phyloP scores from a whole-genome alignment of 2,797 vertebrate genomes.

The Halcyon leucocephala region DNA sequence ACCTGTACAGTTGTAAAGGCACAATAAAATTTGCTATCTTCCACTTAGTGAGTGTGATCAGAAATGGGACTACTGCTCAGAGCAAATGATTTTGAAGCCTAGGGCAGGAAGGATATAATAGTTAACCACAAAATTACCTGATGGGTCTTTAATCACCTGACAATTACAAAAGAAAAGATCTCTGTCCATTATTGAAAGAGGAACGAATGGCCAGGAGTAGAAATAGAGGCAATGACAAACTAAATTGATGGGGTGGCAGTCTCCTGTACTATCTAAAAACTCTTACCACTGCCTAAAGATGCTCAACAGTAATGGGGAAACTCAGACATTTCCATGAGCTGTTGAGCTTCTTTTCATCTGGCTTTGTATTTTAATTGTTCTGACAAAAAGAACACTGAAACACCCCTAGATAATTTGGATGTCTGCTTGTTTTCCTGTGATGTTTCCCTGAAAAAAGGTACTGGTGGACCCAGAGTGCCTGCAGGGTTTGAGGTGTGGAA shows the following conservation, averaged over 20 bases:
- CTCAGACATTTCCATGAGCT: neutral
- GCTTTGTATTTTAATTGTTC: neutral
- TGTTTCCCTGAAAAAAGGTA: neutral
- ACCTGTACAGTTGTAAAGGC: constrained; percentile 9
- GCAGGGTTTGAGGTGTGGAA: neutral
- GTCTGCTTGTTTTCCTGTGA: neutral
- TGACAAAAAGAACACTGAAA: neutral
- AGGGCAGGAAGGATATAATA: constrained; percentile 16
- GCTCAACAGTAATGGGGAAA: neutral
- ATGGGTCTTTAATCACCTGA: constrained; percentile 37
- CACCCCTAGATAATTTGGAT: neutral
- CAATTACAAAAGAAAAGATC: constrained; percentile 31
- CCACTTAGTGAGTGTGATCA: constrained; percentile 32
- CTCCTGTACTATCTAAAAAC: neutral
- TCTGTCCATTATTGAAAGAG: constrained; percentile 21
- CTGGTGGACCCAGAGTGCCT: neutral
- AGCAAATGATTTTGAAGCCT: constrained; percentile 54
- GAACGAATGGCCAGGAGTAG: constrained; percentile 12
- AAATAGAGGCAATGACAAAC: neutral
- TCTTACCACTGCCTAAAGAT: neutral
- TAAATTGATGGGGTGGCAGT: neutral
- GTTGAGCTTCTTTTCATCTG: neutral
- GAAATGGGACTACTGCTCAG: constrained; percentile 37
- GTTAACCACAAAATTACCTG: constrained; percentile 34
- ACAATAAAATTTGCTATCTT: constrained; percentile 44